phyloP scores from a whole-genome alignment of 2,888 invertebrate genomes.

The Lydus trimaculatus region DNA sequence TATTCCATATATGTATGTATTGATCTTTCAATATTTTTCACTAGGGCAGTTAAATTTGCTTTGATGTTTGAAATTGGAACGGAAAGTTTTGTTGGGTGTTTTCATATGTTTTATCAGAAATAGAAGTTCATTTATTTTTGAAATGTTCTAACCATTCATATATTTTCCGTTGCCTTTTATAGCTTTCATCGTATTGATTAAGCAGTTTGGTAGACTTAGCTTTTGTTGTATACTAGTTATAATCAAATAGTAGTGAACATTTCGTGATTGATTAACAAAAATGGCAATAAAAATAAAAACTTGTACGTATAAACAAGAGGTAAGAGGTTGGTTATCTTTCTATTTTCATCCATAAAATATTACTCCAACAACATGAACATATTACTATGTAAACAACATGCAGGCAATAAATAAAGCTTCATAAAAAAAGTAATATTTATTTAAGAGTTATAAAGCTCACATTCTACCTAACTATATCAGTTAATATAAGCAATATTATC shows the following conservation, averaged over 20 bases:
- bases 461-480: background rate
- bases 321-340: background rate
- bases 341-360: background rate
- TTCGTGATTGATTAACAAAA: background rate
- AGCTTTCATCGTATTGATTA: constrained; percentile 1
- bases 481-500: background rate
- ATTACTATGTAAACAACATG: too few species aligned
- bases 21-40: background rate
- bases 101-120: background rate
- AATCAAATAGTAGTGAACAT: background rate
- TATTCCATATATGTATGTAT: too few species aligned
- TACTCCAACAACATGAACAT: background rate
- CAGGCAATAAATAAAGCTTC: background rate
- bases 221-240: background rate
- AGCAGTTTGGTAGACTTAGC: background rate
- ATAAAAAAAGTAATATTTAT: background rate
- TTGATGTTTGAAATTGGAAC: background rate
- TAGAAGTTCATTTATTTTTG: background rate
- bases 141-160: background rate
- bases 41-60: background rate
- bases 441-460: background rate
- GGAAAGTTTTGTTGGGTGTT: background rate
- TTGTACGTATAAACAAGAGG: too few species aligned
- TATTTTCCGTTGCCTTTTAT: background rate
- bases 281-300: background rate